These are phyloP conservation scores for Cranoglanis bouderius DNA, from an alignment of 2,113 vertebrate species.

Conservation along the genomic window DNA sequence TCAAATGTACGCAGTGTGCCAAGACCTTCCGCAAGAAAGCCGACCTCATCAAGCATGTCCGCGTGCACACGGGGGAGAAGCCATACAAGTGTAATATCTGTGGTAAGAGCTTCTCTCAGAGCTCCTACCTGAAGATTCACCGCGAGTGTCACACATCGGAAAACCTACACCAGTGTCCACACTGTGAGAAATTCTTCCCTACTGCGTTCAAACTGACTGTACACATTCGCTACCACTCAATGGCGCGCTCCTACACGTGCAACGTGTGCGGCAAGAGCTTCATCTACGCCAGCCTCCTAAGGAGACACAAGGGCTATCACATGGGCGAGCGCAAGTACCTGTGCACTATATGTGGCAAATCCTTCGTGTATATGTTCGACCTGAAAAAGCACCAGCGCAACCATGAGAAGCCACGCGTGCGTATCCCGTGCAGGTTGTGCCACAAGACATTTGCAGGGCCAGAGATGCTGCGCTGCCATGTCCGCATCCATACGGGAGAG, in stretches of 20 bases:
- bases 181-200: slow-evolving; percentile 65
- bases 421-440: slow-evolving; percentile 50
- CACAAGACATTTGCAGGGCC: slow-evolving; percentile 54
- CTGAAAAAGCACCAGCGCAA: slow-evolving; percentile 59
- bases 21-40: slow-evolving; percentile 67
- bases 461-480: slow-evolving; percentile 61
- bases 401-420: slow-evolving; percentile 38
- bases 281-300: slow-evolving; percentile 57
- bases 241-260: slow-evolving; percentile 63
- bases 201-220: slow-evolving; percentile 61
- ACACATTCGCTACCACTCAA: slow-evolving; percentile 61
- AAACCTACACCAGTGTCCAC: slow-evolving; percentile 63
- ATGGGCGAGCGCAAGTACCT: slow-evolving; percentile 62
- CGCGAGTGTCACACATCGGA: slow-evolving; percentile 61
- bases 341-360: slow-evolving; percentile 54
- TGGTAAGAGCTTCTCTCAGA: slow-evolving; percentile 66
- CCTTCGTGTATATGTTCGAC: slow-evolving; percentile 58
- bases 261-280: slow-evolving; percentile 66
- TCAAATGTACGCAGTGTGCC: slow-evolving; percentile 60
- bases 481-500: slow-evolving; percentile 68
- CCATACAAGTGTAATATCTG: slow-evolving; percentile 63
- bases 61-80: slow-evolving; percentile 62
- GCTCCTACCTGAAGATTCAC: slow-evolving; percentile 66
- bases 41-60: slow-evolving; percentile 67
- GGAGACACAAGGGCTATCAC: slow-evolving; percentile 68